Percentiles rank a stretch among this genome's conserved stretches.
These are phyloP conservation scores for Cossypha polioptera DNA, from an alignment of 2,797 vertebrate genomes.

Conservation along the genomic window DNA sequence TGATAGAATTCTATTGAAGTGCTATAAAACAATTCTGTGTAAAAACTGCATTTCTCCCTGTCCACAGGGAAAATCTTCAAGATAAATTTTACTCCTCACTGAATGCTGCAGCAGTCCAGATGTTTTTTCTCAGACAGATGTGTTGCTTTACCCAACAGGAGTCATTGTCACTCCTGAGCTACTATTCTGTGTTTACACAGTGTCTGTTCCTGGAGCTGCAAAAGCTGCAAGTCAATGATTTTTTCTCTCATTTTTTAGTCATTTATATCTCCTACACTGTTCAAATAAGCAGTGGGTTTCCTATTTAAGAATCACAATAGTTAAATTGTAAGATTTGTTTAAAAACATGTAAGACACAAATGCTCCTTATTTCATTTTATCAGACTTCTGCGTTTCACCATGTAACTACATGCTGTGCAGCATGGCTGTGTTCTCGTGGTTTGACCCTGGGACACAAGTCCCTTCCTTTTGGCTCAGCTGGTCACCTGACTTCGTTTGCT, in stretches of 20 bases:
- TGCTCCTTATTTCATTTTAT: background rate
- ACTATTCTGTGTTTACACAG: conserved; percentile 2
- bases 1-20: background rate
- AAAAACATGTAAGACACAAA: background rate
- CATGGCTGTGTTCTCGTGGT: accelerated
- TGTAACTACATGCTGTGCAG: accelerated
- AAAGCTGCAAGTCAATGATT: background rate
- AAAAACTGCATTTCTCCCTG: background rate
- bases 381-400: background rate
- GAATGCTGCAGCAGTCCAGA: conserved; percentile 1
- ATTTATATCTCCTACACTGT: background rate
- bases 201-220: background rate
- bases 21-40: background rate
- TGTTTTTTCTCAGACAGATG: conserved; percentile 48
- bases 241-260: background rate
- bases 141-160: conserved; percentile 19
- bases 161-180: background rate
- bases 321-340: background rate
- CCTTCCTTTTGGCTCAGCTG: background rate
- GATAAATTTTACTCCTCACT: background rate
- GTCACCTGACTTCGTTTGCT: background rate
- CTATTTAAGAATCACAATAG: background rate
- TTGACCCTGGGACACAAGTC: background rate
- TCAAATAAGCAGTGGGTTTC: conserved; percentile 23
- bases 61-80: background rate